Base-by-base conservation (phyloP, 1,140 invertebrate genomes). In the Drosophila arizonae region DNA sequence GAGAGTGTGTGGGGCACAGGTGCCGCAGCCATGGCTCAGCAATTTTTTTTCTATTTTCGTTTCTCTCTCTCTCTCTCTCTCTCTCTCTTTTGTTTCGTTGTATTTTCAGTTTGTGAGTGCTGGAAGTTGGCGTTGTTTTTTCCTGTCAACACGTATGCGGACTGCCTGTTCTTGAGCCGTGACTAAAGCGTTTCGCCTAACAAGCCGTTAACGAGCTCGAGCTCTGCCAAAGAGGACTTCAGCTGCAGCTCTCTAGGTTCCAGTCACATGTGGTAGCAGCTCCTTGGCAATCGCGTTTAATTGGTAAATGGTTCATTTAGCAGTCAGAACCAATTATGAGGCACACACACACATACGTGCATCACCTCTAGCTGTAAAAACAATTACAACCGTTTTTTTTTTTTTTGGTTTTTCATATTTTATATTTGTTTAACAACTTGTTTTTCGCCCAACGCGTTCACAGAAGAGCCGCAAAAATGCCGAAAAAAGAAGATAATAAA, bases 301-400 rank as follows among this genome's bases (percentile, higher is more conserved):
- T 87, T 87, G 82, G 82, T 87, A 88, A 88, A 88, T 88, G 84
- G 84, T 88, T 88, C 84, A 88, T 88, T 88, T 88, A 88, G 84
- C 84, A 82, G 84, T 84, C 84, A 80, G 84, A 88, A 88, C 84
- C 84, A 88, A 88, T 88, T 88, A 88, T 73, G 52, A 67, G 65
- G 45, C 60, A 56, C 17, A 41, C 13, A 30, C 57, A 67, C 65
- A 48, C 55, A 33, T 9, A 33, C 28, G 6, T 33, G 6, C 5
- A 33, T 0, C 5, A 30, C 28, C 28, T 30, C 28, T 30, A 30
- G 28, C 33, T 82, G 79, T 62, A 73, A 82, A 82, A 86, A 86
- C 81, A 87, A 86, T 86, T 87, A 86, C 81, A 88, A 88, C 74
- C 76, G 78, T 81, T 85, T 78, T 86, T 77, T 33, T 33, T 33